phyloP scores from a whole-genome alignment of 1,140 invertebrate genomes.

The Drosophila mauritiana region DNA sequence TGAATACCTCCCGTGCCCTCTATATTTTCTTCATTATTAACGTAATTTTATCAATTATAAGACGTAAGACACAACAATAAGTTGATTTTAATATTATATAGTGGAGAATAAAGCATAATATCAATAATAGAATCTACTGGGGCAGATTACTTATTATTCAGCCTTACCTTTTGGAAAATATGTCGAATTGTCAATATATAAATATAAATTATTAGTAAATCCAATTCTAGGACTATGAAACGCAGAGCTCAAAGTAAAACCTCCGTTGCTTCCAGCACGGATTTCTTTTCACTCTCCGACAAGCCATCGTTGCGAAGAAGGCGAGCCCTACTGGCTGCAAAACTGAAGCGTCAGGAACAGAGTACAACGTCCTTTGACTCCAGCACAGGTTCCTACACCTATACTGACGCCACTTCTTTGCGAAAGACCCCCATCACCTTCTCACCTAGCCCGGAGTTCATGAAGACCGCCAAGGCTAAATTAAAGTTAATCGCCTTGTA shows the following conservation, averaged over 20 bases:
- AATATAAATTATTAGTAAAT: neutral
- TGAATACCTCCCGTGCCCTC: slow-evolving; percentile 1
- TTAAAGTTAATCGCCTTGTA: slow-evolving; percentile 58
- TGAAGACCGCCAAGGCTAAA: slow-evolving; percentile 2
- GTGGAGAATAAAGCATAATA: slow-evolving; percentile 42
- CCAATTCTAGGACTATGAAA: neutral
- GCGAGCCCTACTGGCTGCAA: no score
- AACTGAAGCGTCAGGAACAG: no score
- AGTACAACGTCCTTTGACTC: neutral
- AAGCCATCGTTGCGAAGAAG: neutral
- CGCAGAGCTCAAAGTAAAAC: neutral
- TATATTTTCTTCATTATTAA: slow-evolving; percentile 30
- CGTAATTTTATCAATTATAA: slow-evolving; percentile 78
- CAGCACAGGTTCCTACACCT: neutral
- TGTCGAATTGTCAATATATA: neutral
- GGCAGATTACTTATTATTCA: no score
- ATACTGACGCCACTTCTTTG: neutral
- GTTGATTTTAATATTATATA: slow-evolving; percentile 43
- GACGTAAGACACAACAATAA: slow-evolving; percentile 31
- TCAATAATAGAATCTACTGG: neutral
- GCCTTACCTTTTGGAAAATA: no score
- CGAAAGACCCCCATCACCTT: neutral
- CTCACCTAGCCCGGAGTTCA: neutral
- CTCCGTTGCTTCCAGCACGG: neutral
- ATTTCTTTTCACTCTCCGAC: no score